These are phyloP conservation scores for Meloidogyne exigua DNA, from an alignment of 1,140 invertebrate genomes.

Conservation along the genomic window DNA sequence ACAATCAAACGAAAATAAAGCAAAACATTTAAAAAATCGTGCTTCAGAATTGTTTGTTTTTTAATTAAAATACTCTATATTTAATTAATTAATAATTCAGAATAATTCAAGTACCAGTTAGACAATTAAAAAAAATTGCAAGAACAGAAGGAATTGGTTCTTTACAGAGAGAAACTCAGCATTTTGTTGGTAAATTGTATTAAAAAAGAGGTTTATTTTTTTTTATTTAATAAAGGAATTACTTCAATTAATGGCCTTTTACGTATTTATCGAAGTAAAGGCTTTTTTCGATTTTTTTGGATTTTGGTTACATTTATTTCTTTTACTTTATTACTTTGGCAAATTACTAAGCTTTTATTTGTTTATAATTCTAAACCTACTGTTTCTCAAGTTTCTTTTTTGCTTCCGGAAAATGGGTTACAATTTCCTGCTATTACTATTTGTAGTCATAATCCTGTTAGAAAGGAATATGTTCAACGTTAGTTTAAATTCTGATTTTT, in stretches of 20 bases:
- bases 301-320: constrained; percentile 43
- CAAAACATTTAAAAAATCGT: constrained; percentile 15
- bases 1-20: constrained; percentile 10
- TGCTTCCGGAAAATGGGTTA: constrained; percentile 54
- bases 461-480: constrained; percentile 48
- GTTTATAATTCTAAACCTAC: constrained; percentile 50
- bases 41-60: constrained; percentile 11
- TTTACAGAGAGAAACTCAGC: constrained; percentile 47
- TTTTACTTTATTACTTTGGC: constrained; percentile 45
- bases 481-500: constrained; percentile 4
- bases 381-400: constrained; percentile 51
- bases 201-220: neutral
- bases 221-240: constrained; percentile 44
- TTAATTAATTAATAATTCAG: neutral
- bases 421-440: constrained; percentile 55
- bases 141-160: constrained; percentile 48
- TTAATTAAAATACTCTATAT: no score
- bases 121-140: constrained; percentile 47
- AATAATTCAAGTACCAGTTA: constrained; percentile 50
- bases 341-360: constrained; percentile 41
- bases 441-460: constrained; percentile 56
- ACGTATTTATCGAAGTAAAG: constrained; percentile 53
- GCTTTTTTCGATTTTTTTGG: constrained; percentile 47
- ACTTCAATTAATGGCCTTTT: constrained; percentile 57
- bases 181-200: constrained; percentile 58